phyloP scores from a whole-genome alignment of 2,113 vertebrate genomes.

The Ochotona curzoniae region DNA sequence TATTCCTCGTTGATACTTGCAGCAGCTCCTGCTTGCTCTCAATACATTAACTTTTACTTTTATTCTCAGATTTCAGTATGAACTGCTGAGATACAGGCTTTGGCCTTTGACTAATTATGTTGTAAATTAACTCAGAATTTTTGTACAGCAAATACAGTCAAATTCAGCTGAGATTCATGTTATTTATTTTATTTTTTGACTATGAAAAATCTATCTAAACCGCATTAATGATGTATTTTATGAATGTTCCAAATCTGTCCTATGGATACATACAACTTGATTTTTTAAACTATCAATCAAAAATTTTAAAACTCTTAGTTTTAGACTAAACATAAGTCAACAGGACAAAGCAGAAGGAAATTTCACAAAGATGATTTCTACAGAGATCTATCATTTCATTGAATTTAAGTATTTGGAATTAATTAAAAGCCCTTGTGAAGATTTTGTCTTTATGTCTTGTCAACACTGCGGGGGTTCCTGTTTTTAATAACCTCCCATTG shows the following conservation, averaged over 20 bases:
- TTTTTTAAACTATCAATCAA: neutral
- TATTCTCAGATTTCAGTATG: neutral
- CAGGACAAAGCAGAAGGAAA: neutral
- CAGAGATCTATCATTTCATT: neutral
- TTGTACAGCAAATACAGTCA: neutral
- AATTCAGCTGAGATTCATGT: neutral
- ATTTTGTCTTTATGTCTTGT: neutral
- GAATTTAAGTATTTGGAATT: neutral
- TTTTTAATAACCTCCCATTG: constrained; percentile 1
- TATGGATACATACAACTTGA: neutral
- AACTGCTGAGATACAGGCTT: neutral
- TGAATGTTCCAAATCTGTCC: neutral
- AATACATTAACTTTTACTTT: neutral
- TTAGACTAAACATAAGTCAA: neutral
- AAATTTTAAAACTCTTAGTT: neutral
- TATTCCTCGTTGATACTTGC: neutral
- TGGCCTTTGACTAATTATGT: neutral
- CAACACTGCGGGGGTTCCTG: neutral
- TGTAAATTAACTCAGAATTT: constrained; percentile 16
- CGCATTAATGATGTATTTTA: neutral
- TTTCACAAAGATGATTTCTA: neutral
- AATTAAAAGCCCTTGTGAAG: neutral
- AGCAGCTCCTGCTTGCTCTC: neutral
- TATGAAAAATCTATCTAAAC: neutral
- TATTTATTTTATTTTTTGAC: neutral